Evolutionary conservation across 1,140 invertebrate genomes (phyloP).

Genomic region (Liolophura sinensis): DNA sequence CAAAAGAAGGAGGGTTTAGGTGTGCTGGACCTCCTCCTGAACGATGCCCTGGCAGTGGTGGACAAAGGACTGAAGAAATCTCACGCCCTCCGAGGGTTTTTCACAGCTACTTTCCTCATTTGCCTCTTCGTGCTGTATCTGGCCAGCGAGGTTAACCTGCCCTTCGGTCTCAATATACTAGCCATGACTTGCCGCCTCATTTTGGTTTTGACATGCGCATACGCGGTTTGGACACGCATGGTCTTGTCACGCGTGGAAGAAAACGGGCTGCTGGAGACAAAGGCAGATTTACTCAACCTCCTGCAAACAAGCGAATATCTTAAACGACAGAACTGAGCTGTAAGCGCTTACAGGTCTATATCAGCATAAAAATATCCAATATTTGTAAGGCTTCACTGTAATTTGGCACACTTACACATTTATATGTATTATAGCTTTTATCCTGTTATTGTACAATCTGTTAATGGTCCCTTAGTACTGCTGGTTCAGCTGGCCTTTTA

Average conservation of each 20-base stretch:
- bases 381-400: too few species aligned
- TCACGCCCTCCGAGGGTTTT: conserved; percentile 26
- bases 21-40: conserved; percentile 6
- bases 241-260: conserved; percentile 55
- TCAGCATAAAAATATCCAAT: too few species aligned
- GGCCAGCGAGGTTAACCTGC: conserved; percentile 22
- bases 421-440: too few species aligned
- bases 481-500: too few species aligned
- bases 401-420: too few species aligned
- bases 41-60: conserved; percentile 17
- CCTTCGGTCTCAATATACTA: conserved; percentile 21
- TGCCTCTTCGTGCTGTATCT: conserved; percentile 22
- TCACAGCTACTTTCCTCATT: conserved; percentile 24
- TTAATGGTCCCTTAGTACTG: too few species aligned
- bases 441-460: too few species aligned
- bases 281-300: conserved; percentile 41
- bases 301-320: background rate
- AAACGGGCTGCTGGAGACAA: conserved; percentile 54
- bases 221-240: conserved; percentile 54
- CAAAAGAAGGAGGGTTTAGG: background rate
- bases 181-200: conserved; percentile 39
- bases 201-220: conserved; percentile 50
- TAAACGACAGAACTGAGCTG: too few species aligned
- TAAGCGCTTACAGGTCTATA: too few species aligned
- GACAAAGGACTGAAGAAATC: conserved; percentile 29